Evolutionary conservation across 1,140 invertebrate genomes (phyloP), one percentile per base, ranked within the genome.

Genomic region (Condylostylus longicornis): DNA sequence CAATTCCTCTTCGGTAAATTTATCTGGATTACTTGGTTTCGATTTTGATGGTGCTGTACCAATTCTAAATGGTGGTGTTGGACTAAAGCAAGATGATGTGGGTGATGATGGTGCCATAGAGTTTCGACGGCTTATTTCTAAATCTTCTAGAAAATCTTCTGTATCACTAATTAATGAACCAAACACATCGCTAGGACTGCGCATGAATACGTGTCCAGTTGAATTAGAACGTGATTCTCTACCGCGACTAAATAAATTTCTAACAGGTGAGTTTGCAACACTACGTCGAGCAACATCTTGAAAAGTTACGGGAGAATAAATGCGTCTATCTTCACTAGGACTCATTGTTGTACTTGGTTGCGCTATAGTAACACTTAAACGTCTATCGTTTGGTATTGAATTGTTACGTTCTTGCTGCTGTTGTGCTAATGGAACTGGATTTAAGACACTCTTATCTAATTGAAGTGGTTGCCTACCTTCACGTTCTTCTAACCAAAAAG

Each of bases 261-360:
- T 71, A 6, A 70, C 69, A 0, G 81, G 80, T 0, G 79, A 82
- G 54, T 75, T 80, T 0, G 72, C 75, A 22, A 78, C 73, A 38
- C 80, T 83, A 18, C 77, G 59, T 5, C 76, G 60, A 0, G 79
- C 79, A 1, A 86, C 78, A 50, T 86, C 83, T 48, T 85, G 77
- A 43, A 85, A 83, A 1, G 80, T 85, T 21, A 87, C 79, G 0
- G 83, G 83, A 0, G 82, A 85, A 58, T 87, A 87, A 34, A 77
- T 76, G 18, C 74, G 62, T 35, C 72, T 64, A 36, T 76, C 72
- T 43, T 75, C 73, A 0, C 42, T 47, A 4, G 19, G 15, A 32
- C 3, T 32, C 9, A 14, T 32, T 32, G 51, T 59, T 25, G 53
- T 33, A 41, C 57, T 53, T 27, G 51, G 53, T 23, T 0, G 58